These are phyloP conservation scores for Tricholaema leucomelas DNA, from an alignment of 2,113 vertebrate species.

Conservation along the genomic window DNA sequence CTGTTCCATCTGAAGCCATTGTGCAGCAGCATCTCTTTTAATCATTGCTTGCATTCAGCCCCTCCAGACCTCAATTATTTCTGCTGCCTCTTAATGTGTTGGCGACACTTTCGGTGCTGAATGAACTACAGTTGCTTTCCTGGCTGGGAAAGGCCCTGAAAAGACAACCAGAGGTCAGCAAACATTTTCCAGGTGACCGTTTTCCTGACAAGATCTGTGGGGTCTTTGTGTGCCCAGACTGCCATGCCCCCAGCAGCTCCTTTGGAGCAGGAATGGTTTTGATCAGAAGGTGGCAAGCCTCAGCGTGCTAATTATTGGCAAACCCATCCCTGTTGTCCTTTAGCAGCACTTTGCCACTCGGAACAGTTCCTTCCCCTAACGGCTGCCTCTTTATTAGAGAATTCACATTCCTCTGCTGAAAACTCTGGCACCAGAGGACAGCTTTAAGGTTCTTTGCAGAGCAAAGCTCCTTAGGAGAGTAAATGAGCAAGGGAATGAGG, in stretches of 20 bases:
- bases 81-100: slow-evolving; percentile 8
- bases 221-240: background rate
- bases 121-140: background rate
- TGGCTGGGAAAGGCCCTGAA: background rate
- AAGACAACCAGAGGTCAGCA: background rate
- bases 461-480: background rate
- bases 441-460: background rate
- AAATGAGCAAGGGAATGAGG: background rate
- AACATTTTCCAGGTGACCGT: background rate
- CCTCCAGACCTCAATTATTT: slow-evolving; percentile 64
- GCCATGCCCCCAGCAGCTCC: background rate
- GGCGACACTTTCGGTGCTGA: background rate
- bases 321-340: slow-evolving; percentile 9
- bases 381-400: background rate
- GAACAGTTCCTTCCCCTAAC: background rate
- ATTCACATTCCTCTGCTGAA: background rate
- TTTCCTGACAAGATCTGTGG: background rate
- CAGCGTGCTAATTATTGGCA: background rate
- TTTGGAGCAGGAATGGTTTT: background rate
- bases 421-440: background rate
- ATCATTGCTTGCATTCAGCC: slow-evolving; percentile 51
- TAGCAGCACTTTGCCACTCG: background rate
- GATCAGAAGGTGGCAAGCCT: background rate
- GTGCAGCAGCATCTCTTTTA: slow-evolving; percentile 40
- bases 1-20: slow-evolving; percentile 24